phyloP scores from a whole-genome alignment of 2,113 vertebrate genomes.

The Rhynchomys soricoides region DNA sequence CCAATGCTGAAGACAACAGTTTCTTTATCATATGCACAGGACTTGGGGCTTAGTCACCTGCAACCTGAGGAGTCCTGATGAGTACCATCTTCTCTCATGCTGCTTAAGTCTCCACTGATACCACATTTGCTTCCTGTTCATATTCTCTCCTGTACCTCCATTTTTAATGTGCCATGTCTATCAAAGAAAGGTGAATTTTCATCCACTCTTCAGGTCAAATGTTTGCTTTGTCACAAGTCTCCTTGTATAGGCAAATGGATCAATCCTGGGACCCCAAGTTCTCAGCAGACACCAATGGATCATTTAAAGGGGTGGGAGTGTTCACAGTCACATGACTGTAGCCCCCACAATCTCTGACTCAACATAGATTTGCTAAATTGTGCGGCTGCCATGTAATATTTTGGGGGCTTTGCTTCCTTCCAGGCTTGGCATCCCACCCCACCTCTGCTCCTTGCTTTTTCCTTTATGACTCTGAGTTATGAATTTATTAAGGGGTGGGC shows the following conservation, averaged over 20 bases:
- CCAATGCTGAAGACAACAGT: rapidly evolving
- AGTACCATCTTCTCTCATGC: background rate
- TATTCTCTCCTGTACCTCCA: background rate
- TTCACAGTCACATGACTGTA: background rate
- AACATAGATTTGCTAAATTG: background rate
- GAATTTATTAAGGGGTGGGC: background rate
- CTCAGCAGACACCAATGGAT: too few species aligned
- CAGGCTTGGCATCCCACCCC: background rate
- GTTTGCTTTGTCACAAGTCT: background rate
- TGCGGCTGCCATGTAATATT: background rate
- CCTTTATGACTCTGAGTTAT: too few species aligned
- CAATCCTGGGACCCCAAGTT: too few species aligned
- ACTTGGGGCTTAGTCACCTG: background rate
- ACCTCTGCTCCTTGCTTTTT: background rate
- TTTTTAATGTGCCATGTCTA: background rate
- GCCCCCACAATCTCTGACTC: too few species aligned
- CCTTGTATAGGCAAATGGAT: rapidly evolving
- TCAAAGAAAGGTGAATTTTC: background rate
- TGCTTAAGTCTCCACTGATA: background rate
- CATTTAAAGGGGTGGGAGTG: background rate
- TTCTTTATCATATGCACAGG: too few species aligned
- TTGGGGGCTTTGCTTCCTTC: too few species aligned
- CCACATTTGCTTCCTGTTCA: background rate
- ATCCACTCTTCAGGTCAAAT: background rate
- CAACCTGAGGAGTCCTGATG: background rate